Conservation (phyloP, 2,113 vertebrate species). For the Theropithecus gelada region DNA sequence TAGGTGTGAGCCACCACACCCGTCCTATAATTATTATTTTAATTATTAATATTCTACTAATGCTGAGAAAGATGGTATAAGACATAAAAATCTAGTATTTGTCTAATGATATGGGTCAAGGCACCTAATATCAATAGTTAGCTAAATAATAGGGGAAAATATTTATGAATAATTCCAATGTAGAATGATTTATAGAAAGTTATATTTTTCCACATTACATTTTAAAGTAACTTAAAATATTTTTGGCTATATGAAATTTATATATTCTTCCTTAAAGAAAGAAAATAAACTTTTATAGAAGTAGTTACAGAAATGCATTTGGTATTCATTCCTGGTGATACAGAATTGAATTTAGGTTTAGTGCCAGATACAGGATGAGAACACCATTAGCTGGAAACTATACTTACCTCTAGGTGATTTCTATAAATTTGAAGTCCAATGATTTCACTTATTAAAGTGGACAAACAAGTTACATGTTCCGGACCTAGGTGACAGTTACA, state of each 20-base stretch:
- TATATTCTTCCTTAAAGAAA: neutral
- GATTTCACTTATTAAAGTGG: neutral
- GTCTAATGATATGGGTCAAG: neutral
- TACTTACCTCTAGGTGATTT: neutral
- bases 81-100: neutral
- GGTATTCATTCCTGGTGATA: neutral
- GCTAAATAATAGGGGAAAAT: neutral
- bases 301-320: neutral
- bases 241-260: neutral
- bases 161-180: neutral
- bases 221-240: conserved; percentile 29
- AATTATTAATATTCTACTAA: conserved; percentile 1
- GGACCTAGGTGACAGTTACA: neutral
- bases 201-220: neutral
- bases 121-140: neutral
- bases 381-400: neutral
- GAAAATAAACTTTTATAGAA: neutral
- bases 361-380: neutral
- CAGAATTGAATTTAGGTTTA: conserved; percentile 19
- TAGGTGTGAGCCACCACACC: no score
- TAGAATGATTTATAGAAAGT: neutral
- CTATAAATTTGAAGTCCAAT: neutral
- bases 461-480: neutral
- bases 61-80: neutral
- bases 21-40: neutral